Base-by-base conservation (phyloP, 2,797 vertebrate species). In the Hydrolagus colliei region DNA sequence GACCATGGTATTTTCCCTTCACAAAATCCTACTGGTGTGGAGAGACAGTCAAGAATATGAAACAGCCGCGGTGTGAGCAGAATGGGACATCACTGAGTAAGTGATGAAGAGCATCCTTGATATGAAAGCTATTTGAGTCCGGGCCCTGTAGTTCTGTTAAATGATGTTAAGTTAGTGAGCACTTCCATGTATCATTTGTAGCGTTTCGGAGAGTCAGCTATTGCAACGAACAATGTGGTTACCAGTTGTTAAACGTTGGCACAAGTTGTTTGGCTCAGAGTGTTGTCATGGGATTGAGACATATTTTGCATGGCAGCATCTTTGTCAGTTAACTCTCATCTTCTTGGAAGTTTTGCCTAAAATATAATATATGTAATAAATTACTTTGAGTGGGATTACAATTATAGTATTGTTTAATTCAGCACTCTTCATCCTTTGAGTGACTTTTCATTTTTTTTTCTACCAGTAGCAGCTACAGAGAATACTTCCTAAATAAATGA, bases 1-100 rank as follows among this genome's bases (percentile, higher is more conserved):
- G 96, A 86, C 93, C 95, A 0, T 99, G 98, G 98, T 99, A 98
- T 89, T 99, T 99, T 86, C 97, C 96, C 52, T 96, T 97, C 87
- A 98, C 96, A 0, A 96, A 93, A 88, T 95, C 96, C 0, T 99
- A 99, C 86, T 99, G 97, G 97, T 98, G 96, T 85, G 97, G 97
- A 0, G 97, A 98, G 88, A 91, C 97, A 86, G 89, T 91, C 52
- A 92, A 93, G 86, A 91, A 93, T 80, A 93, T 92, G 67, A 87
- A 92, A 35, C 91, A 94, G 1, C 86, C 86, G 73, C 88, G 91
- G 86, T 87, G 92, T 82, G 93, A 92, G 67, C 95, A 95, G 88
- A 96, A 95, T 86, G 93, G 91, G 27, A 90, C 93, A 4, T 93
- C 95, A 61, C 96, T 97, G 90, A 96, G 98, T 99, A 94, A 91